Conservation (phyloP, 1,140 invertebrate species). For the Scaptomyza montana region DNA sequence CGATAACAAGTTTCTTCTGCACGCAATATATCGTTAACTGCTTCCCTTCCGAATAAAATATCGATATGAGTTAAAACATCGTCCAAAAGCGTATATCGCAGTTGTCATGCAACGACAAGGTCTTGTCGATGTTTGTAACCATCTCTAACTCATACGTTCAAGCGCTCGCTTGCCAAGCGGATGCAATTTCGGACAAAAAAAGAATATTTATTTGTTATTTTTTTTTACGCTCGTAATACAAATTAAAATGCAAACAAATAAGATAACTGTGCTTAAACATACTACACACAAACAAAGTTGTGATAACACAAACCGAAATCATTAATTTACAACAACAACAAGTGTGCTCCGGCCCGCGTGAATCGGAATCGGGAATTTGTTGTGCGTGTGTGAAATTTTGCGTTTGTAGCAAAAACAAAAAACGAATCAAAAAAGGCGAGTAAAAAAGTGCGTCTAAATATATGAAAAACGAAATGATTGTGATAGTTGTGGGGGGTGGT, state of each 20-base stretch:
- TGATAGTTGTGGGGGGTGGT: slow-evolving; percentile 28
- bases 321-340: slow-evolving; percentile 39
- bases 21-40: background rate
- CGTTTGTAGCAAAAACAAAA: slow-evolving; percentile 29
- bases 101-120: background rate
- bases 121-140: slow-evolving; percentile 12
- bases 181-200: slow-evolving; percentile 49
- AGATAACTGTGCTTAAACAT: slow-evolving; percentile 37
- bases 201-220: slow-evolving; percentile 44
- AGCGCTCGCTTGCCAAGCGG: slow-evolving; percentile 49
- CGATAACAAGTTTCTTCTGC: background rate
- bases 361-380: slow-evolving; percentile 38
- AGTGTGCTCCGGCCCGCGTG: slow-evolving; percentile 50
- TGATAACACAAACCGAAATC: slow-evolving; percentile 43
- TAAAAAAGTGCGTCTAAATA: slow-evolving; percentile 55
- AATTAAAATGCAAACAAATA: slow-evolving; percentile 38
- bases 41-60: background rate
- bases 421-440: slow-evolving; percentile 21
- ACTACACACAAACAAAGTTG: slow-evolving; percentile 15
- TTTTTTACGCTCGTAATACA: slow-evolving; percentile 46
- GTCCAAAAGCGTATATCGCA: background rate
- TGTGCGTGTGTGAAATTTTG: slow-evolving; percentile 50
- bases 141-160: slow-evolving; percentile 48
- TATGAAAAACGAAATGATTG: slow-evolving; percentile 35
- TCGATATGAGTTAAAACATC: slow-evolving; percentile 1